Base-by-base conservation (phyloP, 2,113 vertebrate genomes). In the Aythya baeri region DNA sequence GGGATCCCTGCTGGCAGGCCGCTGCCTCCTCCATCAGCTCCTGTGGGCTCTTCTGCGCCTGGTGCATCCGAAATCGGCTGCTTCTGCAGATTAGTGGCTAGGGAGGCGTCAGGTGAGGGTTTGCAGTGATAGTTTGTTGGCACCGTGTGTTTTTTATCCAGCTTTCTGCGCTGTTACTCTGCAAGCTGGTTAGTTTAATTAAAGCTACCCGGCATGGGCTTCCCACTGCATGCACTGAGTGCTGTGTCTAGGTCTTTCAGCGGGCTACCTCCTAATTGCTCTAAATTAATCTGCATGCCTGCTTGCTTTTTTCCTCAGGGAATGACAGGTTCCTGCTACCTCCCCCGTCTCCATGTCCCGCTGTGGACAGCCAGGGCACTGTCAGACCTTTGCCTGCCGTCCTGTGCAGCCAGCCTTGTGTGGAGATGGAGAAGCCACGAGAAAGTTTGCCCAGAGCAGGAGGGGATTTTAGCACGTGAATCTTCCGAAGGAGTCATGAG, bases 111-210 rank as follows among this genome's bases (percentile, higher is more conserved):
- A 80, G 68, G 78, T 68, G 83, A 68, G 54, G 13, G 29, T 68
- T 94, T 93, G 36, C 54, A 43, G 43, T 62, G 70, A 62, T 80
- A 46, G 76, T 6, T 82, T 0, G 0, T 49, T 89, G 85, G 76
- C 62, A 49, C 7, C 0, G 1, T 1, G 6, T 7, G 4, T 70
- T 79, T 88, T 84, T 85, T 17, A 83, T 65, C 29, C 15, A 1
- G 1, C 9, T 22, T 72, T 91, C 72, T 57, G 7, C 29, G 59
- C 17, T 1, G 1, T 5, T 55, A 58, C 88, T 83, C 79, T 89
- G 66, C 77, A 66, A 81, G 43, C 57, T 63, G 49, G 59, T 94
- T 82, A 11, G 76, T 91, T 94, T 95, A 91, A 95, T 95, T 91
- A 94, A 94, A 84, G 23, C 49, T 86, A 44, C 94, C 18, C 77